Evolutionary conservation across 2,113 vertebrate genomes (phyloP), one percentile per base, ranked within the genome.

Genomic region (Taxidea taxus): DNA sequence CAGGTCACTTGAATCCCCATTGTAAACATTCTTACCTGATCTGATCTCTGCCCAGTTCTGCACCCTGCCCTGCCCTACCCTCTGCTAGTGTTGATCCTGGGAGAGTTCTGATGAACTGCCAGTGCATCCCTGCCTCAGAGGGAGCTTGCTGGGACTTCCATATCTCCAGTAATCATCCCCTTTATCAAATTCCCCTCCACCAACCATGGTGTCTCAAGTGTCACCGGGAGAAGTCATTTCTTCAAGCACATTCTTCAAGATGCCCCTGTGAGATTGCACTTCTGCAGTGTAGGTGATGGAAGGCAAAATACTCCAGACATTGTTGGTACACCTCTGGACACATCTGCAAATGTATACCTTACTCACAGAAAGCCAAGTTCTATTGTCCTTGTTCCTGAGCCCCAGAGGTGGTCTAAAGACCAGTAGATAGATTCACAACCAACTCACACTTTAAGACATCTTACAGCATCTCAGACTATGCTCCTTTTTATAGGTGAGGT

Each of bases 51-150:
- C 39, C 78, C 34, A 39, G 21, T n/a, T 29, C 70, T 54, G 37
- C 11, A 3, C 3, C 51, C 47, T 54, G 9, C 8, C 47, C 47
- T 56, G 21, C 7, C 39, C 66, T 12, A 3, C 23, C 9, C 14
- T 47, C 42, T 15, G 10, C 44, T 47, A 1, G 1, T 3, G 25
- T 4, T 7, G 47, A 18, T 4, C 27, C n/a, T 0, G 0, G 13
- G 1, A 23, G 23, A 4, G 1, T 20, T 7, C 23, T 16, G 29
- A 20, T 6, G 42, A 58, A n/a, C 39, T 20, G 5, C 9, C 16
- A 3, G 12, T 0, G 29, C 29, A 16, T 12, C n/a, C 14, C n/a
- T 54, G n/a, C 16, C n/a, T n/a, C 44, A 0, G 11, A 56, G 44
- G 29, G 13, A 7, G 37, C 34, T 58, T 6, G 0, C 6, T 3